Conservation (phyloP, 2,888 invertebrate species). For the Lordiphosa fenestrarum region DNA sequence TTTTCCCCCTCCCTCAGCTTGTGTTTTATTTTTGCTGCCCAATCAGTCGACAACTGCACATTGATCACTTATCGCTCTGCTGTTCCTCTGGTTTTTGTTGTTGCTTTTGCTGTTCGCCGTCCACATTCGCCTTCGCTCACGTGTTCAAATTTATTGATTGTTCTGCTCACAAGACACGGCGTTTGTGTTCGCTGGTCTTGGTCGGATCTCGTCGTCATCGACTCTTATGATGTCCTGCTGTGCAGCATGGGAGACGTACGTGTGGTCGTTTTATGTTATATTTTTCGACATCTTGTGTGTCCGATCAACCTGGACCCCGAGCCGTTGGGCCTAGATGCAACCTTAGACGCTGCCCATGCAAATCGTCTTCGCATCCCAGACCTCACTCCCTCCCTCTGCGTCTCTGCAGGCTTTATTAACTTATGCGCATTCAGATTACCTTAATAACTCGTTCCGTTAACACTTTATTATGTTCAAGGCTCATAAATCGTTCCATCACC, state of each 20-base stretch:
- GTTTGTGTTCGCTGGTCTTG: slow-evolving; percentile 41
- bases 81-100: slow-evolving; percentile 24
- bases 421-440: slow-evolving; percentile 75
- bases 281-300: slow-evolving; percentile 71
- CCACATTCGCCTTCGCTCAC: slow-evolving; percentile 75
- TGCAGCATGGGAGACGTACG: slow-evolving; percentile 79
- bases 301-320: slow-evolving; percentile 32
- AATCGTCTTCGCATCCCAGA: slow-evolving; percentile 38
- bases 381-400: slow-evolving; percentile 2
- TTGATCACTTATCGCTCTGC: slow-evolving; percentile 66
- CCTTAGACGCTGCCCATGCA: slow-evolving; percentile 62
- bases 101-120: slow-evolving; percentile 43
- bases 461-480: slow-evolving; percentile 76
- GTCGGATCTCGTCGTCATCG: slow-evolving; percentile 20
- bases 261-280: slow-evolving; percentile 78
- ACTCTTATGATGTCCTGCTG: slow-evolving; percentile 76
- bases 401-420: slow-evolving; percentile 57
- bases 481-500: slow-evolving; percentile 76
- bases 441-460: slow-evolving; percentile 79
- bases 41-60: slow-evolving; percentile 65
- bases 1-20: background rate
- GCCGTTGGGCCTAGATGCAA: slow-evolving; percentile 45
- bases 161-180: slow-evolving; percentile 72
- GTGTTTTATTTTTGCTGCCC: slow-evolving; percentile 45
- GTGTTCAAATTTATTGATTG: slow-evolving; percentile 81